phyloP scores from a whole-genome alignment of 2,888 invertebrate genomes.

The Stramonita haemastoma region DNA sequence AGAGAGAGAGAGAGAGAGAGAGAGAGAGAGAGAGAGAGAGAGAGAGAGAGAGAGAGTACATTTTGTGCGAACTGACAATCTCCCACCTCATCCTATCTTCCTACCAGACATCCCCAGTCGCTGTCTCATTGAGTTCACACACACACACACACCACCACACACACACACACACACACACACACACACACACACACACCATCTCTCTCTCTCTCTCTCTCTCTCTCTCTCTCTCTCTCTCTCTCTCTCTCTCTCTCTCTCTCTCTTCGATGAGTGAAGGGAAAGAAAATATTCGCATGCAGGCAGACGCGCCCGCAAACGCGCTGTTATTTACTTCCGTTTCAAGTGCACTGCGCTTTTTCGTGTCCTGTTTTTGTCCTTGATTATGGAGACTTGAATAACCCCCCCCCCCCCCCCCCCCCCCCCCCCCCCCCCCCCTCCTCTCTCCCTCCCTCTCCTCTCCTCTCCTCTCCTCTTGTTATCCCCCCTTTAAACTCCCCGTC shows the following conservation, averaged over 20 bases:
- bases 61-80: too few species aligned
- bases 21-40: not conserved
- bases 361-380: not conserved
- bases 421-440: not conserved
- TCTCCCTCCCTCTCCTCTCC: not conserved
- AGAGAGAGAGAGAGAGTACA: not conserved
- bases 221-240: not conserved
- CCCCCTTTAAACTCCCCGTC: not conserved
- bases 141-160: conserved; percentile 1
- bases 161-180: not conserved
- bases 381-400: not conserved
- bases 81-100: not conserved
- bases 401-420: not conserved
- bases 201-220: not conserved
- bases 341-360: not conserved
- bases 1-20: conserved; percentile 6
- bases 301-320: too few species aligned
- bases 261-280: too few species aligned
- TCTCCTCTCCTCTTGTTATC: not conserved
- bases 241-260: not conserved
- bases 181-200: too few species aligned
- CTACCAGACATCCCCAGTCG: not conserved
- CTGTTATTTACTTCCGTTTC: not conserved
- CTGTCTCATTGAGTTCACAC: not conserved
- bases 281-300: too few species aligned